Conservation (phyloP, 2,113 vertebrate species). For the Garra rufa region DNA sequence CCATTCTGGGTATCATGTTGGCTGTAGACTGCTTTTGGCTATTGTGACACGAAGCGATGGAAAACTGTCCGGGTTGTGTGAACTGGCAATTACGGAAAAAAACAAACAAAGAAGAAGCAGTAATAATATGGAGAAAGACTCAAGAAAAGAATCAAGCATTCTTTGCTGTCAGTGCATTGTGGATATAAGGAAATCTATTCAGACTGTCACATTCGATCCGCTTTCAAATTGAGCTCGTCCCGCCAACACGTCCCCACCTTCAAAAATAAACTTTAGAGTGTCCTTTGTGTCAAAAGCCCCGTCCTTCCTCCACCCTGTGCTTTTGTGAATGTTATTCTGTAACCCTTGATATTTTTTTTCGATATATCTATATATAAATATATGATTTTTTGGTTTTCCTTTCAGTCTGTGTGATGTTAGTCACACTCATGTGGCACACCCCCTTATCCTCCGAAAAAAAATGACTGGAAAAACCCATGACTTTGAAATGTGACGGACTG, state of each 20-base stretch:
- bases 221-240: constrained; percentile 53
- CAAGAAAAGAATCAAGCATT: constrained; percentile 74
- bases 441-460: constrained; percentile 60
- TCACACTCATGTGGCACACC: constrained; percentile 90
- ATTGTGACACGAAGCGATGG: constrained; percentile 64
- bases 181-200: constrained; percentile 86
- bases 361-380: background rate
- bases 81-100: constrained; percentile 66
- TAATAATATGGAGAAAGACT: constrained; percentile 32
- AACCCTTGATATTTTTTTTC: constrained; percentile 85
- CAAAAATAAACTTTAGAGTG: constrained; percentile 13
- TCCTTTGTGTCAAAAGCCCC: constrained; percentile 24
- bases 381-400: background rate
- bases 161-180: constrained; percentile 93
- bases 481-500: constrained; percentile 77
- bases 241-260: constrained; percentile 39
- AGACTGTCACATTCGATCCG: constrained; percentile 82
- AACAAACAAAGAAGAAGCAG: background rate
- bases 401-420: constrained; percentile 81
- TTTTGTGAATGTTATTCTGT: constrained; percentile 95
- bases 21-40: constrained; percentile 69
- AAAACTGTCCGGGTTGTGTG: constrained; percentile 69
- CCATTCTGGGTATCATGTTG: constrained; percentile 63
- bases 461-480: constrained; percentile 73
- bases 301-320: constrained; percentile 75